Conservation (phyloP, 2,113 vertebrate genomes). For the Podilymbus podiceps region DNA sequence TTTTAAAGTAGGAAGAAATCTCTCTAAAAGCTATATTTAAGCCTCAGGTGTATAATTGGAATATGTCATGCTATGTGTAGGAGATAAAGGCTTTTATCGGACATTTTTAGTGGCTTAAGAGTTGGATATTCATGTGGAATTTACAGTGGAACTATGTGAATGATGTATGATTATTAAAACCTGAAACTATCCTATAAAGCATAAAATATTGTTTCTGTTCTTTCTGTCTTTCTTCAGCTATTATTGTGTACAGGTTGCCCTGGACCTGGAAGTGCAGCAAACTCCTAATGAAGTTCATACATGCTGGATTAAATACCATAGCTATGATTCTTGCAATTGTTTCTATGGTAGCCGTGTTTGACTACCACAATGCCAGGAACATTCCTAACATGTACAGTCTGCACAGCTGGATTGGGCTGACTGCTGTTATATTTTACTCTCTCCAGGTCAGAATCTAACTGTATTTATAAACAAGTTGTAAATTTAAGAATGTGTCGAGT, state of each 20-base stretch:
- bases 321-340: constrained; percentile 82
- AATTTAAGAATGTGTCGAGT: background rate
- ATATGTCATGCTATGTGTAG: background rate
- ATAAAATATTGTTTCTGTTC: constrained; percentile 25
- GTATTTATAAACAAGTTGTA: constrained; percentile 13
- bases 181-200: background rate
- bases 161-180: background rate
- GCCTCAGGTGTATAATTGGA: background rate
- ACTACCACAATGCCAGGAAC: constrained; percentile 82
- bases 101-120: background rate
- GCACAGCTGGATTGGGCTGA: constrained; percentile 96
- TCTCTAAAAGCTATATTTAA: background rate
- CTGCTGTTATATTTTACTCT: constrained; percentile 78
- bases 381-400: constrained; percentile 97
- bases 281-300: constrained; percentile 90
- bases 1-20: background rate
- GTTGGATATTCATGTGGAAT: background rate
- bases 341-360: constrained; percentile 88
- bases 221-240: constrained; percentile 60
- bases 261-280: constrained; percentile 97
- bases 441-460: constrained; percentile 82
- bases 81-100: background rate
- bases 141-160: background rate
- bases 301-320: constrained; percentile 85
- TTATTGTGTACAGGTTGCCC: constrained; percentile 88